phyloP scores from a whole-genome alignment of 2,888 invertebrate genomes.

The Temnothorax unifasciatus region DNA sequence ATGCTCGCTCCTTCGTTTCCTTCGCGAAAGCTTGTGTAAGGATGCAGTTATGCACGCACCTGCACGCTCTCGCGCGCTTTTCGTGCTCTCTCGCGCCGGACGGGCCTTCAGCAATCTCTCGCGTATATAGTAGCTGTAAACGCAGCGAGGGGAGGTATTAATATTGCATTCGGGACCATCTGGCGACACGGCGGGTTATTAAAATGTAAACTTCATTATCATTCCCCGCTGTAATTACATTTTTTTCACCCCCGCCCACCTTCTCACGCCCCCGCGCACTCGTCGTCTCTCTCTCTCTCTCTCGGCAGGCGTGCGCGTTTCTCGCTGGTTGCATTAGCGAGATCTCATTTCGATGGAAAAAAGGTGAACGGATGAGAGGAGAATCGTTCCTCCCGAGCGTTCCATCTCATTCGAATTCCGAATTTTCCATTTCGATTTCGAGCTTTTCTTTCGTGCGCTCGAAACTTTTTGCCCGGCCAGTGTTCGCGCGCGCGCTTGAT shows the following conservation, averaged over 20 bases:
- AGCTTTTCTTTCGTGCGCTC: conserved; percentile 16
- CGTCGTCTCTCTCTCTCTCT: not conserved
- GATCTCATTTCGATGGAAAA: conserved; percentile 66
- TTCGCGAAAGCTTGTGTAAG: conserved; percentile 1
- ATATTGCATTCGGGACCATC: conserved; percentile 79
- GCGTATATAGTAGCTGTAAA: conserved; percentile 63
- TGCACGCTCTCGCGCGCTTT: not conserved
- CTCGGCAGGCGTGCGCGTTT: not conserved
- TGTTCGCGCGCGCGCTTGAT: not conserved
- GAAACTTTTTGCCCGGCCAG: conserved; percentile 6
- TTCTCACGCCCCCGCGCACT: conserved; percentile 23
- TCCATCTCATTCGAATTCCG: conserved; percentile 57
- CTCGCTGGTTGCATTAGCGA: conserved; percentile 68
- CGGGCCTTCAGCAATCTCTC: conserved; percentile 29
- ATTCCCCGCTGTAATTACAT: conserved; percentile 78
- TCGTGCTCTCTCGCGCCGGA: conserved; percentile 34
- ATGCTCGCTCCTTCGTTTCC: not conserved
- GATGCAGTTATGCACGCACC: conserved; percentile 26
- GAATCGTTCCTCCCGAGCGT: conserved; percentile 44
- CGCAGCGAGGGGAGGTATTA: conserved; percentile 70
- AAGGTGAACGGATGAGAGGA: conserved; percentile 47
- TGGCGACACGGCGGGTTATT: conserved; percentile 79
- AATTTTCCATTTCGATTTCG: conserved; percentile 29
- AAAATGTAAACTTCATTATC: conserved; percentile 81
- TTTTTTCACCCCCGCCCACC: conserved; percentile 65